Conservation (phyloP, 1,140 invertebrate species). For the Neuroterus valhalla region DNA sequence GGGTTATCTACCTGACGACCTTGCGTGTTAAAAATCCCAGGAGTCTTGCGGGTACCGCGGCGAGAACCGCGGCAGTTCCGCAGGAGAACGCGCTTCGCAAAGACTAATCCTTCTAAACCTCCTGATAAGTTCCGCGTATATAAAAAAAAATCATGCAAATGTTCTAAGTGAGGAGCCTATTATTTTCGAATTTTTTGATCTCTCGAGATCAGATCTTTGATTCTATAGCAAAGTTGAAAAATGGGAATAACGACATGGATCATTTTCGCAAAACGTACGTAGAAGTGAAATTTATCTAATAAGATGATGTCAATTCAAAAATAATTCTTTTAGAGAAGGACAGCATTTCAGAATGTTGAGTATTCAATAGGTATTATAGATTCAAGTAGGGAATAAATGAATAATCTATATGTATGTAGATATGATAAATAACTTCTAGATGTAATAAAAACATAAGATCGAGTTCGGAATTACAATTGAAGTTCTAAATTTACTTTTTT, state of each 20-base stretch:
- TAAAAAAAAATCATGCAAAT: background rate
- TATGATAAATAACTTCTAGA: too few species aligned
- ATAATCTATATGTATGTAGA: too few species aligned
- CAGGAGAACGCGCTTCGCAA: constrained; percentile 58
- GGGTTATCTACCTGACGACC: constrained; percentile 66
- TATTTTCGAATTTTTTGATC: background rate
- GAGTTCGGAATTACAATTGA: too few species aligned
- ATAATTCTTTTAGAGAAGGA: background rate
- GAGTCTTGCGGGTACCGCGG: constrained; percentile 47
- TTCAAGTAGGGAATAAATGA: background rate
- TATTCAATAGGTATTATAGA: background rate
- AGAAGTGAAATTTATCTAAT: background rate
- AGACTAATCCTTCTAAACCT: constrained; percentile 56
- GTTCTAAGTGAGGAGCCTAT: background rate
- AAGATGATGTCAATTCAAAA: background rate
- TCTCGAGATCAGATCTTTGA: background rate
- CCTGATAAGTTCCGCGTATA: background rate
- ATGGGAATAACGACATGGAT: constrained; percentile 46
- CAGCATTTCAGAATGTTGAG: background rate
- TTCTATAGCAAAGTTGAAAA: constrained; percentile 29
- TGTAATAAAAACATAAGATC: too few species aligned
- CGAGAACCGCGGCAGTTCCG: constrained; percentile 58
- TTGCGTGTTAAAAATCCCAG: constrained; percentile 61
- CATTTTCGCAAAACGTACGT: constrained; percentile 46
- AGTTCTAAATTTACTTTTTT: too few species aligned